These are phyloP conservation scores for Leptodactylus fallax DNA, from an alignment of 2,797 vertebrate genomes.

Conservation along the genomic window DNA sequence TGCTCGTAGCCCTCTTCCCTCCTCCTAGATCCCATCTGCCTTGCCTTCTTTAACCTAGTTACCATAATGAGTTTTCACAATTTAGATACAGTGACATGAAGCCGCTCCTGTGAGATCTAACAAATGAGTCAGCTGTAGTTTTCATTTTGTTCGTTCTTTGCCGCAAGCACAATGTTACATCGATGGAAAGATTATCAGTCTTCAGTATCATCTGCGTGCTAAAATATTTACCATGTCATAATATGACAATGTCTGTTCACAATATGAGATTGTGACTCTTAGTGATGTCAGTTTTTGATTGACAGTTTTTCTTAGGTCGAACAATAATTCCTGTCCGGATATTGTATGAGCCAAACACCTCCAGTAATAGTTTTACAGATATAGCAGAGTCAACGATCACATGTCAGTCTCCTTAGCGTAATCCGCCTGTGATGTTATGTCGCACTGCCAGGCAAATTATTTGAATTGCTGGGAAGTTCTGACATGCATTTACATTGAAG, in stretches of 20 bases:
- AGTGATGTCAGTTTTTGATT: not conserved
- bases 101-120: constrained; percentile 33
- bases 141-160: not conserved
- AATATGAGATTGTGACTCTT: not conserved
- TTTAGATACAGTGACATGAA: constrained; percentile 42
- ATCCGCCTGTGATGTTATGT: too few relatives aligned
- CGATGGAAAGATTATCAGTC: not conserved
- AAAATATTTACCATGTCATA: not conserved
- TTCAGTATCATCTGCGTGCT: too few relatives aligned
- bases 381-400: too few relatives aligned
- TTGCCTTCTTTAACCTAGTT: constrained; percentile 44
- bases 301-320: not conserved
- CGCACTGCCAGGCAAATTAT: too few relatives aligned
- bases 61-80: constrained; percentile 46
- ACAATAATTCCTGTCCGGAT: too few relatives aligned
- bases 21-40: constrained; percentile 20
- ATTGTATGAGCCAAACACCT: too few relatives aligned
- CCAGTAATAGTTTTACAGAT: too few relatives aligned
- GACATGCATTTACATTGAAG: too few relatives aligned
- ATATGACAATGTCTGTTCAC: not conserved
- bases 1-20: not conserved
- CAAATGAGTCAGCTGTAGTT: constrained; percentile 29
- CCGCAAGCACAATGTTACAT: constrained; percentile 18
- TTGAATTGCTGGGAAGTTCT: too few relatives aligned
- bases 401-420: too few relatives aligned